phyloP scores from a whole-genome alignment of 2,797 vertebrate genomes.

The Sternarchorhynchus goeldii region DNA sequence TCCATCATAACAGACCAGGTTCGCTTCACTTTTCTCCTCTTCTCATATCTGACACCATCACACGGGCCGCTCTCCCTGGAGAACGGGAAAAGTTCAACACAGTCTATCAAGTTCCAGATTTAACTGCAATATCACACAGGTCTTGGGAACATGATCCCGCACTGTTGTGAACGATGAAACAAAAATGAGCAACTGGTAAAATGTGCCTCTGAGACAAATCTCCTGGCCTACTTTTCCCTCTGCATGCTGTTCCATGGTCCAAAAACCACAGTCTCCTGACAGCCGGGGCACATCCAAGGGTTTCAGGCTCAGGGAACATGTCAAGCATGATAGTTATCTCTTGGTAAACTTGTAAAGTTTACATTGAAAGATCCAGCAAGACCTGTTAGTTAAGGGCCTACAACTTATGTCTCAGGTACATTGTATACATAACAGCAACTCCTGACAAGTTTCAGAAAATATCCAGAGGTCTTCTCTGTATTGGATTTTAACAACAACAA shows the following conservation, averaged over 20 bases:
- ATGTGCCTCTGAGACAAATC: not conserved
- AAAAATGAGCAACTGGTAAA: constrained; percentile 12
- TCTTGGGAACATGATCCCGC: constrained; percentile 23
- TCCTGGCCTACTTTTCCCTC: constrained; percentile 36
- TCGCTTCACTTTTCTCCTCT: not conserved
- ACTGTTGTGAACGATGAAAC: constrained; percentile 35
- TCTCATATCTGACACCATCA: not conserved
- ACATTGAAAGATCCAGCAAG: constrained; percentile 19
- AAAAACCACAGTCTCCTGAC: constrained; percentile 2
- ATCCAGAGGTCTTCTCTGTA: not conserved
- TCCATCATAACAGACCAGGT: not conserved
- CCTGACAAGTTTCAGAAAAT: constrained; percentile 7
- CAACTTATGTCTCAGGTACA: not conserved
- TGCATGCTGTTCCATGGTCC: constrained; percentile 13
- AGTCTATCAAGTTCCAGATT: constrained; percentile 24
- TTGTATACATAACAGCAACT: constrained; percentile 1
- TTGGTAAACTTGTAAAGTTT: constrained; percentile 20
- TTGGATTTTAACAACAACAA: not conserved
- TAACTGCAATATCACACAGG: constrained; percentile 16
- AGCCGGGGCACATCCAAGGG: not conserved
- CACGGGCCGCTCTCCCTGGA: not conserved
- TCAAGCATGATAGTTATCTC: constrained; percentile 19
- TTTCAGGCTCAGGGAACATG: not conserved
- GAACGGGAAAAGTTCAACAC: not conserved
- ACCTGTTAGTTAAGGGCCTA: constrained; percentile 27